A percentile compares a stretch with the other conserved stretches of the same genome.
phyloP scores from a whole-genome alignment of 1,140 invertebrate genomes.

The Drosophila nannoptera region DNA sequence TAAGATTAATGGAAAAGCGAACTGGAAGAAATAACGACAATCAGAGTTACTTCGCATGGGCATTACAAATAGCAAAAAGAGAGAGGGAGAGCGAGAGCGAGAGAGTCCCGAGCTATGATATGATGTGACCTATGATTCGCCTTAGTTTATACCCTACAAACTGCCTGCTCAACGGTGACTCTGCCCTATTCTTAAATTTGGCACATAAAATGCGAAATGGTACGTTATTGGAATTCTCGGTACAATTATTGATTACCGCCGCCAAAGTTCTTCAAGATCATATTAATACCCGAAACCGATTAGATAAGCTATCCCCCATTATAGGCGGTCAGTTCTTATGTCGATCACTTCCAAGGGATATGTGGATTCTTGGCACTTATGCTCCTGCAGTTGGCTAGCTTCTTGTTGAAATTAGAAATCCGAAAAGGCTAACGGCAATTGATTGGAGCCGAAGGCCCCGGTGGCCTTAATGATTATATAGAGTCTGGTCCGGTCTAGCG shows the following conservation, averaged over 20 bases:
- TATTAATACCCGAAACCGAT: constrained; percentile 35
- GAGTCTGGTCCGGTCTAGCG: constrained; percentile 14
- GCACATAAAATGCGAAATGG: constrained; percentile 50
- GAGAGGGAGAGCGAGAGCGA: not conserved
- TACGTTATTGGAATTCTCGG: constrained; percentile 41
- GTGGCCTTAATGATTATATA: constrained; percentile 3
- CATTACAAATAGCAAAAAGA: not conserved
- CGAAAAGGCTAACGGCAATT: not conserved
- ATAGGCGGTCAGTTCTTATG: not conserved
- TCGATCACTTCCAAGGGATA: constrained; percentile 24
- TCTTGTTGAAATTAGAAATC: constrained; percentile 6
- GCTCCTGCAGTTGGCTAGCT: constrained; percentile 8
- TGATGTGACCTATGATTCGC: not conserved
- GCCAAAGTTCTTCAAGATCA: constrained; percentile 43
- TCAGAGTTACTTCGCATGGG: not conserved
- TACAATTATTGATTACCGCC: constrained; percentile 46
- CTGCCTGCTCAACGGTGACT: constrained; percentile 49
- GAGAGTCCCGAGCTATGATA: no score
- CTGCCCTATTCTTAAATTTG: not conserved
- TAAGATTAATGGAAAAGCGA: constrained; percentile 35
- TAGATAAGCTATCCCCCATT: constrained; percentile 46
- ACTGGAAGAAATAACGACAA: not conserved
- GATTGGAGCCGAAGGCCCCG: not conserved
- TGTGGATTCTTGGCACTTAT: not conserved
- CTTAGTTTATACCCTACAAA: not conserved